Percentiles rank a stretch among this genome's conserved stretches.
Conservation (phyloP, 2,888 invertebrate genomes). For the Hemaris fuciformis region DNA sequence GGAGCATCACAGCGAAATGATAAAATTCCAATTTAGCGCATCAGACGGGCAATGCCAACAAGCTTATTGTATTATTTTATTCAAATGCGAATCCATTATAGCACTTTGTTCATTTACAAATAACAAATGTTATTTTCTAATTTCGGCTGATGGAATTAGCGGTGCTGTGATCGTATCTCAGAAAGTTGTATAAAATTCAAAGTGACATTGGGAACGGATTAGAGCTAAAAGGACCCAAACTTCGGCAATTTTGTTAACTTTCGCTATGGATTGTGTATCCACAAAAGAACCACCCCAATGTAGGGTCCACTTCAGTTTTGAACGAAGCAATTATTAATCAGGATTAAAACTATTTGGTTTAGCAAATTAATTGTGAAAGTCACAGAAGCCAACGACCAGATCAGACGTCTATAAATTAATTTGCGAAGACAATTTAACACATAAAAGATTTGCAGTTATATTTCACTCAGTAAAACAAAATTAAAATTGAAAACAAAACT, state of each 20-base stretch:
- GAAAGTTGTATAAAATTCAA: constrained; percentile 39
- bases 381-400: not conserved
- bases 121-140: constrained; percentile 16
- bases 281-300: constrained; percentile 25
- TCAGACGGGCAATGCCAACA: constrained; percentile 1
- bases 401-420: not conserved
- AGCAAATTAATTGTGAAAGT: constrained; percentile 21
- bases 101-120: constrained; percentile 7
- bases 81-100: constrained; percentile 9
- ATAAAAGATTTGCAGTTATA: not conserved
- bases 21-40: constrained; percentile 13
- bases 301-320: constrained; percentile 30
- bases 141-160: constrained; percentile 22
- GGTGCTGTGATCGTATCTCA: constrained; percentile 39
- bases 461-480: not conserved
- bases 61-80: constrained; percentile 6
- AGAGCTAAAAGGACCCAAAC: constrained; percentile 47
- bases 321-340: constrained; percentile 36
- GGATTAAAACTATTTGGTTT: constrained; percentile 25
- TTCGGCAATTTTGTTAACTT: constrained; percentile 52
- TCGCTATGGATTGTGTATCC: constrained; percentile 47
- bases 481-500: not conserved
- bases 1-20: not conserved
- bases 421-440: not conserved
- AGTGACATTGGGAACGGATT: constrained; percentile 50